Evolutionary conservation across 2,888 invertebrate genomes (phyloP), one percentile per base, ranked within the genome.

Genomic region (Coenonympha glycerion): DNA sequence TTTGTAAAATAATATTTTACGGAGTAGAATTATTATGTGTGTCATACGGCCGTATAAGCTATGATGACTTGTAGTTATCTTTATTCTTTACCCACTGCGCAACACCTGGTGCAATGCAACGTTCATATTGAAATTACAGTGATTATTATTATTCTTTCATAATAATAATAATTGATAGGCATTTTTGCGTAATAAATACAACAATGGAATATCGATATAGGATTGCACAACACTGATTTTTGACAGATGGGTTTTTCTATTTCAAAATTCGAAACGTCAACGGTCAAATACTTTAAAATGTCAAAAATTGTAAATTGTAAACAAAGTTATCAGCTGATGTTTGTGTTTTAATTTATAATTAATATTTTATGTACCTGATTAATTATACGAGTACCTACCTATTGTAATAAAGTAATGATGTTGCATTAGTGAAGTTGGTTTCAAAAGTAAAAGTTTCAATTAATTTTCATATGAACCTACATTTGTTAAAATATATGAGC

Each of bases 151-250:
- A 18, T 28, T 28, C 24, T 39, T 41, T 28, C 18, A 41, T 28
- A 19, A 19, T 18, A 11, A 19, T 18, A 11, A 21, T 37, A 15
- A 16, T 9, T 28, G 31, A 33, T 16, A 15, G n/a, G n/a, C n/a
- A n/a, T n/a, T 33, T 15, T 41, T 28, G 11, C 15, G 24, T 34
- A 34, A 45, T 34, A 19, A 19, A n/a, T n/a, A n/a, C n/a, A n/a
- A 15, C 22, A 24, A 34, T 54, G 39, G 5, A 16, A 40, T 36
- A 50, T 53, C 49, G 40, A 50, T 30, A 55, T 15, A 50, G 47
- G 41, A 16, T 61, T 60, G 49, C 52, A 52, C 68, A 70, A 58
- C 69, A 68, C 68, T 69, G 9, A 21, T 2, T 13, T 24, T 39
- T 39, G 39, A 39, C 39, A 24, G 15, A 24, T 39, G 15, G 15